Evolutionary conservation across 2,797 vertebrate genomes (phyloP), one percentile per base, ranked within the genome.

Genomic region (Okamejei kenojei): DNA sequence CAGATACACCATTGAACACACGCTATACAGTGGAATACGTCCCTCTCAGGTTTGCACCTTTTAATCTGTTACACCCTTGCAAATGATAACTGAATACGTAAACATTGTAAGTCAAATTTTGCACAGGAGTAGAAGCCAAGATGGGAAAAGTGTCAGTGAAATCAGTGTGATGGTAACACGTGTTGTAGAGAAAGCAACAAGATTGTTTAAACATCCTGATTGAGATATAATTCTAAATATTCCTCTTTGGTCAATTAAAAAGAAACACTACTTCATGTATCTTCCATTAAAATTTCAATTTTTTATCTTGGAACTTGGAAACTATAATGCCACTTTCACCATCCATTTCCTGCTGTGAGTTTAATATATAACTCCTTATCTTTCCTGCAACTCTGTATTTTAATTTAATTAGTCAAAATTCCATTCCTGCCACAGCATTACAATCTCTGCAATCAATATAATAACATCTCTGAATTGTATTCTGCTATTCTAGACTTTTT

Each of bases 21-120:
- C 21, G 26, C 90, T 92, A 92, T 26, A 92, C 35, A 7, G 90
- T 92, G 90, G 35, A 76, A 92, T 92, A 92, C 45, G 13, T 74
- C 6, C 0, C 65, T 76, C 45, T 54, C 6, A 76, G 26, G 90
- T 92, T 74, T 58, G 90, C 73, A 74, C 7, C 26, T 23, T 74
- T 23, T 54, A 65, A 7, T 91, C 21, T 73, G 26, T 38, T 90
- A 17, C 32, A 35, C 10, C n/a, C 38, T 74, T 73, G 15, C 90
- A 73, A 71, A 73, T 63, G 1, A 38, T 19, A 19, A 35, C 71
- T 71, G 38, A 19, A 38, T 71, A 26, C 23, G 38, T 73, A 45
- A 45, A 11, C 5, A 74, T n/a, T 35, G 21, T 1, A 35, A 73
- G 32, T 26, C 65, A 45, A 45, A 35, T 90, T 68, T 35, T 65